Conservation (phyloP, 1,140 invertebrate genomes). For the Cydia fagiglandana region DNA sequence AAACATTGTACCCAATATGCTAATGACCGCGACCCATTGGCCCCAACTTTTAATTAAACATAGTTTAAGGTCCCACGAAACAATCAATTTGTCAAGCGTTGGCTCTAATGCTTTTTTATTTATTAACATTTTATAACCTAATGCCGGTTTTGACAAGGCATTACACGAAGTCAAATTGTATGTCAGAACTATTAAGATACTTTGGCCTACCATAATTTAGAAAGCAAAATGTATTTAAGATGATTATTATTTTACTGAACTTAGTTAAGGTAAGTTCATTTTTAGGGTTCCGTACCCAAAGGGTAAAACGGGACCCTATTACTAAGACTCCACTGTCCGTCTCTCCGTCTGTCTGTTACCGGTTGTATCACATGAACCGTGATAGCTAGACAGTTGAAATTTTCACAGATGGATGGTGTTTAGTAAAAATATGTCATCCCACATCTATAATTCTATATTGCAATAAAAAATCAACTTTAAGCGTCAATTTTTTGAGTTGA, state of each 20-base stretch:
- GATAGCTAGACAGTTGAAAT: no score
- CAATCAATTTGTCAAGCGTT: conserved; percentile 57
- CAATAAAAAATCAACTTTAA: no score
- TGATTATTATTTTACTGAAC: conserved; percentile 21
- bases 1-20: conserved; percentile 21
- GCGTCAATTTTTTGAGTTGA: no score
- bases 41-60: conserved; percentile 41
- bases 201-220: conserved; percentile 16
- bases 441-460: no score
- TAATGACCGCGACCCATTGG: background rate
- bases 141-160: conserved; percentile 41
- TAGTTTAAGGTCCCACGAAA: conserved; percentile 36
- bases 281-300: no score
- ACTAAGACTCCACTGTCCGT: no score
- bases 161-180: conserved; percentile 30
- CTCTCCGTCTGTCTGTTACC: no score
- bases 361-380: no score
- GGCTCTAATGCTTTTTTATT: conserved; percentile 47
- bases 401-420: no score
- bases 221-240: conserved; percentile 9
- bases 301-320: no score
- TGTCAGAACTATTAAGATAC: conserved; percentile 31
- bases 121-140: conserved; percentile 41
- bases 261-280: background rate
- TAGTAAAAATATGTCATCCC: no score